phyloP scores from a whole-genome alignment of 64 coral and sea anemone species.

The Platygyra sinensis region DNA sequence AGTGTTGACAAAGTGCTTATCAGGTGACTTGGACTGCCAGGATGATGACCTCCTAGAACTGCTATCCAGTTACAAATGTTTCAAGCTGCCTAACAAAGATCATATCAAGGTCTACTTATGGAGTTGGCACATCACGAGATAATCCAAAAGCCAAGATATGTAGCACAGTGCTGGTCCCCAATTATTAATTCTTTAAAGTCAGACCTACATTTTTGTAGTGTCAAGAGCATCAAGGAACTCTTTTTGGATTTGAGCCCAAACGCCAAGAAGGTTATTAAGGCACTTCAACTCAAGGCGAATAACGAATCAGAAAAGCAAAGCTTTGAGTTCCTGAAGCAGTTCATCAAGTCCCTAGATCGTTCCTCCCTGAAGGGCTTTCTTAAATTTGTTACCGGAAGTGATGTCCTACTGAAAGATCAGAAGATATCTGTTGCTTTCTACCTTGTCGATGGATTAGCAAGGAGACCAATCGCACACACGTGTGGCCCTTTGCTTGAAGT shows the following conservation, averaged over 20 bases:
- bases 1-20: no score
- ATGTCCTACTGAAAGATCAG: slow-evolving; percentile 43
- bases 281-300: neutral
- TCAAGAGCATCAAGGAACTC: slow-evolving; percentile 8
- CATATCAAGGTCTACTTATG: slow-evolving; percentile 28
- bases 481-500: slow-evolving; percentile 49
- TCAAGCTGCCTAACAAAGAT: slow-evolving; percentile 5
- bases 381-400: slow-evolving; percentile 72
- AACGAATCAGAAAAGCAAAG: slow-evolving; percentile 36
- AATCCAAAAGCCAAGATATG: slow-evolving; percentile 54
- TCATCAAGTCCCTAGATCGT: slow-evolving; percentile 21
- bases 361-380: slow-evolving; percentile 13
- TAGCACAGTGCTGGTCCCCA: slow-evolving; percentile 53
- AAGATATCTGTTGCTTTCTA: no score
- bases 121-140: slow-evolving; percentile 64
- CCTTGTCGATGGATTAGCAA: slow-evolving; percentile 24
- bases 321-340: slow-evolving; percentile 52
- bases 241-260: slow-evolving; percentile 8
- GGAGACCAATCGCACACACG: slow-evolving; percentile 52
- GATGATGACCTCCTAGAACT: no score
- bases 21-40: no score
- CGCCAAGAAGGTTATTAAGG: slow-evolving; percentile 45
- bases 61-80: no score
- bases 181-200: slow-evolving; percentile 13
- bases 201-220: neutral